phyloP scores from a whole-genome alignment of 2,888 invertebrate species.

The Panorpa germanica region DNA sequence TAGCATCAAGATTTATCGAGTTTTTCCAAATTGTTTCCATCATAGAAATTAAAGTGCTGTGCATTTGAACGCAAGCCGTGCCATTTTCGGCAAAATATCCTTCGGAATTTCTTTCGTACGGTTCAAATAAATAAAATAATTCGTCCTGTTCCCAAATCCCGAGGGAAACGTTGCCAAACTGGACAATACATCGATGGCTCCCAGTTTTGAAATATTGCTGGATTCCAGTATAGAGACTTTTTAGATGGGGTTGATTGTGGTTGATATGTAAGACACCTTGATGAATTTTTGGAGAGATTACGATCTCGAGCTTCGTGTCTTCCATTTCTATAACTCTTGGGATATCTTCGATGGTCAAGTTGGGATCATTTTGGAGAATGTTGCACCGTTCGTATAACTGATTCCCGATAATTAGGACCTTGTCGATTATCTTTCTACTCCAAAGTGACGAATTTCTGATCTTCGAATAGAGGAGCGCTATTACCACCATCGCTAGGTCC shows the following conservation, averaged over 20 bases:
- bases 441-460: no score
- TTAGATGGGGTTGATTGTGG: no score
- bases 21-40: conserved; percentile 31
- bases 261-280: no score
- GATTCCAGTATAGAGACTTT: conserved; percentile 29
- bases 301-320: no score
- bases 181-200: conserved; percentile 24
- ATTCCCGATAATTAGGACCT: conserved; percentile 32
- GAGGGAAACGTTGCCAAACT: conserved; percentile 36
- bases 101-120: conserved; percentile 38
- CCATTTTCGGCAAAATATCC: conserved; percentile 31
- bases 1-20: no score
- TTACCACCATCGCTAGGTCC: no score
- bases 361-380: conserved; percentile 16
- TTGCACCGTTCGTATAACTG: conserved; percentile 27
- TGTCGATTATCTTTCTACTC: conserved; percentile 38
- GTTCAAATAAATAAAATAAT: conserved; percentile 43
- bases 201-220: conserved; percentile 28
- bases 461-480: conserved; percentile 34
- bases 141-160: conserved; percentile 42
- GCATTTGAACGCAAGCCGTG: conserved; percentile 40
- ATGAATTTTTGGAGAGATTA: no score
- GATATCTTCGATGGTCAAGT: conserved; percentile 25
- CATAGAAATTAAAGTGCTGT: conserved; percentile 34
- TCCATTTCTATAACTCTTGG: no score